These are phyloP conservation scores for Porites cylindrica DNA, from an alignment of 92 coral and sea anemone genomes.

Conservation along the genomic window DNA sequence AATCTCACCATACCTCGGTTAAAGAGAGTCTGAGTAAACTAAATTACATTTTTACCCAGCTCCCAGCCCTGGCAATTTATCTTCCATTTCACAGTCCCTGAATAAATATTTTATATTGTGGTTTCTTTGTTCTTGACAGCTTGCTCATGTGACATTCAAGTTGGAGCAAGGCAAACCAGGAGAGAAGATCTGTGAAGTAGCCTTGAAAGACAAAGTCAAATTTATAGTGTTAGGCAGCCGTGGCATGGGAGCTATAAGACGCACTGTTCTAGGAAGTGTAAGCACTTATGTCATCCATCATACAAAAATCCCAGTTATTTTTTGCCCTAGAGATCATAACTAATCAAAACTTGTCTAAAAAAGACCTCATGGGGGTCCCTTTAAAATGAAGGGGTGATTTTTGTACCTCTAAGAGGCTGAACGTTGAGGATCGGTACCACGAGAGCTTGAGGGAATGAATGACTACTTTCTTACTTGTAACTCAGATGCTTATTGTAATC, in stretches of 20 bases:
- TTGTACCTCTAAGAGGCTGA: too few species aligned
- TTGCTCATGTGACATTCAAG: constrained; percentile 11
- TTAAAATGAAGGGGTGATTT: too few species aligned
- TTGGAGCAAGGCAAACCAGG: constrained; percentile 50
- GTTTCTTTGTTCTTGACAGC: background rate
- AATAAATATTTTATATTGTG: background rate
- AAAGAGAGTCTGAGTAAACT: too few species aligned
- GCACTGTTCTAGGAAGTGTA: constrained; percentile 50
- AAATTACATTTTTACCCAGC: too few species aligned
- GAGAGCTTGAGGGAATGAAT: too few species aligned
- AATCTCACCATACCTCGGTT: too few species aligned
- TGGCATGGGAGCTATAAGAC: constrained; percentile 32
- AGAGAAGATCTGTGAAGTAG: constrained; percentile 46
- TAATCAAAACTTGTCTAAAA: background rate
- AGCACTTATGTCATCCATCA: constrained; percentile 49
- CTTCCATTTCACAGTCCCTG: too few species aligned
- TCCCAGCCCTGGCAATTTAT: too few species aligned
- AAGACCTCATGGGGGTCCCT: too few species aligned
- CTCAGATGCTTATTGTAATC: too few species aligned
- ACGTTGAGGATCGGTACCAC: too few species aligned
- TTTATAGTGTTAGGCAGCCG: constrained; percentile 35
- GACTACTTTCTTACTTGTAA: too few species aligned
- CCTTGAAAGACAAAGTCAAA: constrained; percentile 27
- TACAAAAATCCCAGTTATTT: constrained; percentile 31
- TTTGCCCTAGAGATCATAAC: constrained; percentile 40